Evolutionary conservation across 2,888 invertebrate genomes (phyloP).

Genomic region (Drosophila subquinaria): DNA sequence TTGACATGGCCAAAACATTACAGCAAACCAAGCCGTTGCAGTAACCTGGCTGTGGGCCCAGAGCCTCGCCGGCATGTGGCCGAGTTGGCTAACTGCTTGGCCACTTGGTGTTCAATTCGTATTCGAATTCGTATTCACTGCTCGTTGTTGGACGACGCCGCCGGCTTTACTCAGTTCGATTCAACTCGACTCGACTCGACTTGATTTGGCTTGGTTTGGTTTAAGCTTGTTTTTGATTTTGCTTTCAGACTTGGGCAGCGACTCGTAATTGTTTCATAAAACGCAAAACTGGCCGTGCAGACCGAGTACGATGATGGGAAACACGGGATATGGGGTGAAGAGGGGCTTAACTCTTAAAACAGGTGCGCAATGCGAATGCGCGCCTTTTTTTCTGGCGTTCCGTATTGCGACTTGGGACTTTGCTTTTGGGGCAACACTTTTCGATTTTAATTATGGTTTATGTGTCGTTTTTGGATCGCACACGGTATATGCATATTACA

Average conservation of each 20-base stretch:
- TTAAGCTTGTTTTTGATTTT: conserved; percentile 39
- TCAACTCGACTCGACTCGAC: conserved; percentile 15
- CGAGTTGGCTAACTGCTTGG: conserved; percentile 30
- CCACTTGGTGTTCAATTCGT: conserved; percentile 61
- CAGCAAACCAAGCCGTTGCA: conserved; percentile 25
- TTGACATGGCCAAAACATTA: conserved; percentile 25
- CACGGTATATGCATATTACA: conserved; percentile 24
- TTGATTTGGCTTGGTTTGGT: conserved; percentile 15
- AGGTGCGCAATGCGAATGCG: conserved; percentile 70
- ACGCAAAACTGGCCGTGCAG: conserved; percentile 66
- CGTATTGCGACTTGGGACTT: conserved; percentile 39
- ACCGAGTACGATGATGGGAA: conserved; percentile 14
- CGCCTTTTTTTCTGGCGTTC: conserved; percentile 47
- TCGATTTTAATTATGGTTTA: conserved; percentile 74
- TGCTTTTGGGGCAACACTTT: conserved; percentile 68
- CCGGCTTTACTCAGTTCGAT: conserved; percentile 23
- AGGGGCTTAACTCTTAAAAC: conserved; percentile 43
- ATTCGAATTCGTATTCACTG: conserved; percentile 50
- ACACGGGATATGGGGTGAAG: neutral
- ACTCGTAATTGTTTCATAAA: conserved; percentile 77
- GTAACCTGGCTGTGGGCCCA: conserved; percentile 37
- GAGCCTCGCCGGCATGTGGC: conserved; percentile 28
- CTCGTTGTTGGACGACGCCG: conserved; percentile 48
- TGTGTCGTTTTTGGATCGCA: conserved; percentile 50
- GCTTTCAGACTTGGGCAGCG: conserved; percentile 43